Base-by-base conservation (phyloP, 53 echinoderm and acorn worm genomes). In the Arbacia lixula region DNA sequence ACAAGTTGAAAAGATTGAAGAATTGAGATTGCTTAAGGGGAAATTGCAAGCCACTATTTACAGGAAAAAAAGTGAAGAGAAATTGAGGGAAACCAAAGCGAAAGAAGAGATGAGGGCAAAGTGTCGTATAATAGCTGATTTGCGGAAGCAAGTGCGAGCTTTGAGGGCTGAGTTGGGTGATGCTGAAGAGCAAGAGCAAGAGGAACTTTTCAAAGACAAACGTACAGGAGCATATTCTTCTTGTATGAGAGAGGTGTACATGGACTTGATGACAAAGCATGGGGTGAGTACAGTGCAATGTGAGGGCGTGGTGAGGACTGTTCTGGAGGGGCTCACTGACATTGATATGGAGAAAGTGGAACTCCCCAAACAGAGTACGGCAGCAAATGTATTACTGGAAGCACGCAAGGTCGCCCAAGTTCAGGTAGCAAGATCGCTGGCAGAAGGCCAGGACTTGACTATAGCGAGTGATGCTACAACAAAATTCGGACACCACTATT, bases 401-500 rank as follows among this genome's bases (percentile, higher is more conserved):
- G 91, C 62, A 24, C 72, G 91, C 20, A 72, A 71, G 29, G 33
- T 88, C 6, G 82, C 88, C 12, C 88, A 88, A 54, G 61, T 91
- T 34, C 88, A 91, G 50, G 85, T 78, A 1, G 60, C 66, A 49
- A 53, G 54, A 12, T 53, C 31, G 30, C 34, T 91, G 22, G 40
- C 68, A 2, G 68, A 65, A 35, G 52, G n/a, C 31, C 76, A 31
- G n/a, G 57, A 76, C 49, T n/a, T 41, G 21, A 90, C 88, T 2
- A 40, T 88, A 36, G 74, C 80, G 17, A 85, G 85, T 26, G 88
- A 91, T 61, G 92, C 39, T 0, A 91, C 92, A 55, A 88, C 85
- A 6, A 91, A 91, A 35, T 88, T 50, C 31, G 92, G 92, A 30
- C 85, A 91, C 29, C 76, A 91, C 43, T 88, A 81, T 35, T 64